A percentile compares a stretch with the other conserved stretches of the same genome.
Evolutionary conservation across 1,140 invertebrate species (phyloP).

Genomic region (Heliconius eleuchia): DNA sequence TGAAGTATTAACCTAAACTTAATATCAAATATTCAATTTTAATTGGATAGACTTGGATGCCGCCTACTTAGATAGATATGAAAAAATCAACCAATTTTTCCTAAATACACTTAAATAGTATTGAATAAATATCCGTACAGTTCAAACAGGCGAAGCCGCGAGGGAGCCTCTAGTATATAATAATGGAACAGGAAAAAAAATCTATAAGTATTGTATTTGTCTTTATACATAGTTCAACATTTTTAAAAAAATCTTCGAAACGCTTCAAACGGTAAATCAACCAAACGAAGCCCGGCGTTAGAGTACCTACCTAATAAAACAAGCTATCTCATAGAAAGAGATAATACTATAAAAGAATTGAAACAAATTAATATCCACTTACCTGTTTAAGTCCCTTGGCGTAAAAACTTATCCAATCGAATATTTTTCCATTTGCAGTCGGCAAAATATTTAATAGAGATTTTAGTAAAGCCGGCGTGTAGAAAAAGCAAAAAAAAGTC

Average conservation of each 20-base stretch:
- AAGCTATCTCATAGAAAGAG: background rate
- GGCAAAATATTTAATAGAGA: slow-evolving; percentile 50
- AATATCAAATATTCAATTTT: no score
- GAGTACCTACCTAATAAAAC: background rate
- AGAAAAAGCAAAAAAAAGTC: slow-evolving; percentile 46
- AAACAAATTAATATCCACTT: slow-evolving; percentile 29
- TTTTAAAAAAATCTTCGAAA: background rate
- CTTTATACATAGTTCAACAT: no score
- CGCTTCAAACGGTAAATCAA: background rate
- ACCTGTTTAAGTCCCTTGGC: slow-evolving; percentile 23
- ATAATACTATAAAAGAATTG: slow-evolving; percentile 4
- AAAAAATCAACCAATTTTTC: no score
- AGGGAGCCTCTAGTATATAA: no score
- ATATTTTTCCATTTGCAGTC: slow-evolving; percentile 38
- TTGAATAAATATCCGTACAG: no score
- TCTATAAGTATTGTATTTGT: no score
- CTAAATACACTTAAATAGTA: background rate
- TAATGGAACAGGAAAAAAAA: no score
- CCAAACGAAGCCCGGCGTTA: background rate
- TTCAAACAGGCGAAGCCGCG: no score
- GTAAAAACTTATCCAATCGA: slow-evolving; percentile 38
- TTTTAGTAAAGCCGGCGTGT: slow-evolving; percentile 46
- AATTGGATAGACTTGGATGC: no score
- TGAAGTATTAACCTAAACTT: no score
- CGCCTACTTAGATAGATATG: no score